Evolutionary conservation across 1,140 invertebrate species (phyloP).

Genomic region (Bilobella aurantiaca): DNA sequence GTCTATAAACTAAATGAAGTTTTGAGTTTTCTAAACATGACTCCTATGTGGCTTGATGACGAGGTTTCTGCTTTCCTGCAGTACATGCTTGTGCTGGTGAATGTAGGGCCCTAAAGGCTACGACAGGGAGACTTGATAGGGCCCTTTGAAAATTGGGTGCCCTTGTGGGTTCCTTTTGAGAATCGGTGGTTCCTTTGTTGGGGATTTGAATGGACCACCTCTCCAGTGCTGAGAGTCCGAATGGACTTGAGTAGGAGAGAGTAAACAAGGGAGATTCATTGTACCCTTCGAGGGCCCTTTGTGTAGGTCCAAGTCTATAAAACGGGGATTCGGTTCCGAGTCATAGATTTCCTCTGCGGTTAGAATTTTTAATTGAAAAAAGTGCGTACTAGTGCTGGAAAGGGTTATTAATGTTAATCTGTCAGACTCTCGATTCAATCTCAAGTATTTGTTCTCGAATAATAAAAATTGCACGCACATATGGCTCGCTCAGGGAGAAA

Average conservation of each 20-base stretch:
- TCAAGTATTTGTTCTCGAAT: background rate
- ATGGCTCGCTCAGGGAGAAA: background rate
- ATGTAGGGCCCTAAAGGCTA: too few relatives aligned
- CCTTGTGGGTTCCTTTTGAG: background rate
- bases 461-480: background rate
- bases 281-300: too few relatives aligned
- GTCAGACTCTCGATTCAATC: background rate
- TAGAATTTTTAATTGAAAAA: slow-evolving; percentile 7
- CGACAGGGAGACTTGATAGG: too few relatives aligned
- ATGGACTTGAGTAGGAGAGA: background rate
- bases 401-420: slow-evolving; percentile 9
- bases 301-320: background rate
- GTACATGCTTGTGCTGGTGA: too few relatives aligned
- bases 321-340: background rate
- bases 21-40: too few relatives aligned
- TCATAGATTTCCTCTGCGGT: background rate
- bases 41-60: too few relatives aligned
- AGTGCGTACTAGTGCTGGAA: background rate
- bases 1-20: too few relatives aligned
- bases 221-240: background rate
- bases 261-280: too few relatives aligned
- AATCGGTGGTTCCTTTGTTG: background rate
- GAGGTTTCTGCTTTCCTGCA: too few relatives aligned
- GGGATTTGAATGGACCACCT: background rate
- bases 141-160: background rate